Base-by-base conservation (phyloP, 1,140 invertebrate species). In the Drosophila tropicalis region DNA sequence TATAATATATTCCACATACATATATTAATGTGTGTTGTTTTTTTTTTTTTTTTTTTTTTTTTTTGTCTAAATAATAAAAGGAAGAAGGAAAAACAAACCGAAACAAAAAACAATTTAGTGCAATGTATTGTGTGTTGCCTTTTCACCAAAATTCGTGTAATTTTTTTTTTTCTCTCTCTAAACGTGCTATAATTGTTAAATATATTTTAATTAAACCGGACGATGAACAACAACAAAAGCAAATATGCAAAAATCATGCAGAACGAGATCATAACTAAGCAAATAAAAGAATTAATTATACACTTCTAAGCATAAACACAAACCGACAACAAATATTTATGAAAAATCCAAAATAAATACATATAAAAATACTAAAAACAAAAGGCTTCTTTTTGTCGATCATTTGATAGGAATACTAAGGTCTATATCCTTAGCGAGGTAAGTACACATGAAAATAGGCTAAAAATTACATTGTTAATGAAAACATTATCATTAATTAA, bases 181-280 rank as follows among this genome's bases (percentile, higher is more conserved):
- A 86, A 86, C 70, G 83, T 86, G 83, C 83, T 86, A 87, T 86
- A 86, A 87, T 79, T 86, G 83, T 86, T 86, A 83, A 87, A 86
- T 82, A 81, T 76, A 63, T 63, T 32, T 76, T 76, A 62, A 76
- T 58, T 76, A 60, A 75, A 69, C 61, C 22, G 29, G 19, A 40
- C 22, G 12, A 61, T 41, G 15, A 61, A 41, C 1, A 61, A 62
- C 7, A 60, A 22, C 34, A 44, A 55, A 12, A 40, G 22, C 36
- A 36, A 15, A 57, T 60, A 34, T 29, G 72, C 36, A 39, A 39
- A 39, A 39, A 39, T 39, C 36, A 81, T 79, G 73, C 71, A 47
- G 76, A 75, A 65, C 68, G 69, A 76, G 72, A 82, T 79, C 69
- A 72, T 70, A 66, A 79, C 68, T 86, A 86, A 86, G 82, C 83